Conservation (phyloP, 2,113 vertebrate species). For the Amia ocellicauda region DNA sequence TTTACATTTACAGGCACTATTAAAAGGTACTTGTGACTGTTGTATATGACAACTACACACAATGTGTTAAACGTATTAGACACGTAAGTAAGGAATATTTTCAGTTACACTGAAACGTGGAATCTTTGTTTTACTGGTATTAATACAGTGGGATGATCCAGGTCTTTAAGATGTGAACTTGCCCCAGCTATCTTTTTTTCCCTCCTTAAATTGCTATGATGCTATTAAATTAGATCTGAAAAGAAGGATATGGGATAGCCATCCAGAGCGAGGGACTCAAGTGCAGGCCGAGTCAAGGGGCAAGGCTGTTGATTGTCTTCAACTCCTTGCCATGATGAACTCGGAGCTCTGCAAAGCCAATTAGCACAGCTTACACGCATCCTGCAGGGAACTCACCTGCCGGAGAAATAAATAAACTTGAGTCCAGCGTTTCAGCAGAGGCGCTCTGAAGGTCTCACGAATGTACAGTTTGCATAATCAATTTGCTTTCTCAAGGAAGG, state of each 20-base stretch:
- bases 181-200: not conserved
- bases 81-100: too few relatives aligned
- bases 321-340: conserved; percentile 32
- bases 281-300: conserved; percentile 17
- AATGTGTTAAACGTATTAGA: too few relatives aligned
- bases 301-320: conserved; percentile 30
- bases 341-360: conserved; percentile 35
- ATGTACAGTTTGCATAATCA: conserved; percentile 34
- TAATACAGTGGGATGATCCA: too few relatives aligned
- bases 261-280: not conserved
- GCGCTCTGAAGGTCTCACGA: conserved; percentile 25
- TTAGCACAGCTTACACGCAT: conserved; percentile 26
- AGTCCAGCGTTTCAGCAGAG: conserved; percentile 15
- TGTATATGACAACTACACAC: not conserved
- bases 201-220: not conserved
- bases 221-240: conserved; percentile 16
- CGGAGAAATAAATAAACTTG: conserved; percentile 20
- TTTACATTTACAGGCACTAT: not conserved
- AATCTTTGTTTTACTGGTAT: too few relatives aligned
- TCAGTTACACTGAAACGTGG: too few relatives aligned
- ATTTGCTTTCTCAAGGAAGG: conserved; percentile 16
- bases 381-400: conserved; percentile 24
- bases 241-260: conserved; percentile 1
- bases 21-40: conserved; percentile 6
- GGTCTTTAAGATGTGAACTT: not conserved